Conservation (phyloP, 1,140 invertebrate species). For the Drosophila murphyi region DNA sequence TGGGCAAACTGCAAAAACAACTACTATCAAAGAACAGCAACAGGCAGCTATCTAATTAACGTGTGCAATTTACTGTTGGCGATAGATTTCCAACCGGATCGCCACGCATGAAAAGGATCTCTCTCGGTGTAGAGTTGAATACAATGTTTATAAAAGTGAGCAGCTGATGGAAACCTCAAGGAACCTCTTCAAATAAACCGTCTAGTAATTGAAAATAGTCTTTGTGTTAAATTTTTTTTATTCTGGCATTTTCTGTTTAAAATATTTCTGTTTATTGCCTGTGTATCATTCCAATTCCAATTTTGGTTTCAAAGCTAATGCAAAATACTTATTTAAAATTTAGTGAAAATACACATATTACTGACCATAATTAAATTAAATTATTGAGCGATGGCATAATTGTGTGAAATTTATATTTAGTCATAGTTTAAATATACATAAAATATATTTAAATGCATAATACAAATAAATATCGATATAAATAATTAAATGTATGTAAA, state of each 20-base stretch:
- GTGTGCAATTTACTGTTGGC: constrained; percentile 62
- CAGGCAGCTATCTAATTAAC: constrained; percentile 48
- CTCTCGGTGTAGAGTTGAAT: constrained; percentile 46
- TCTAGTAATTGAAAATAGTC: constrained; percentile 36
- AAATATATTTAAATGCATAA: constrained; percentile 82
- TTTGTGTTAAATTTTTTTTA: constrained; percentile 36
- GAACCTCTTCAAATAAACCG: constrained; percentile 31
- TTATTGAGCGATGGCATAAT: constrained; percentile 50
- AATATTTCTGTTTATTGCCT: constrained; percentile 56
- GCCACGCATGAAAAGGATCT: constrained; percentile 48
- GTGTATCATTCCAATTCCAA: constrained; percentile 76
- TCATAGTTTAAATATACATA: constrained; percentile 82
- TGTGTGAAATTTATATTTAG: constrained; percentile 79
- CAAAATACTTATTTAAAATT: constrained; percentile 57
- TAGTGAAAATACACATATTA: constrained; percentile 57
- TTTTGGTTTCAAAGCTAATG: constrained; percentile 34
- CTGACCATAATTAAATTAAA: constrained; percentile 57
- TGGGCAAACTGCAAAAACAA: constrained; percentile 55
- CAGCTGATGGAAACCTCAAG: constrained; percentile 33
- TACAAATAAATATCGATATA: constrained; percentile 73
- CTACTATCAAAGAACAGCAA: constrained; percentile 9
- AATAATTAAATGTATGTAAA: constrained; percentile 81
- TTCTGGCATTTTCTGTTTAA: constrained; percentile 47
- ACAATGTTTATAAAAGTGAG: constrained; percentile 27
- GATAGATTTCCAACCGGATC: constrained; percentile 30